phyloP scores from a whole-genome alignment of 2,113 vertebrate species.

The Tapirus terrestris region DNA sequence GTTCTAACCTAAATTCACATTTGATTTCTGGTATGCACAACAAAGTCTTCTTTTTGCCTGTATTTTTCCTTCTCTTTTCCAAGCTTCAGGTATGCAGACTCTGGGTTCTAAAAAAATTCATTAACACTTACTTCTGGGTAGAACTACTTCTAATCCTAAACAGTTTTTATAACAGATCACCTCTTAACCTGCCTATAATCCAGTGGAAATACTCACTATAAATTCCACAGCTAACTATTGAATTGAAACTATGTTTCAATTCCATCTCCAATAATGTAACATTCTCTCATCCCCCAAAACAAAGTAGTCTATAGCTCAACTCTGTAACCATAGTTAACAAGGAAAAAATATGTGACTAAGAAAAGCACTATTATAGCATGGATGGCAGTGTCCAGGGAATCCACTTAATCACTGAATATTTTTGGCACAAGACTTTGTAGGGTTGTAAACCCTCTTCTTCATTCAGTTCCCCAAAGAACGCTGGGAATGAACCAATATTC shows the following conservation, averaged over 20 bases:
- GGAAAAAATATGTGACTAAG: background rate
- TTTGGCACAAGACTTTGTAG: background rate
- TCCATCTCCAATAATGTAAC: background rate
- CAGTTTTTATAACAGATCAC: background rate
- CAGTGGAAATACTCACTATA: background rate
- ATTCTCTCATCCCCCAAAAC: background rate
- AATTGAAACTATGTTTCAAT: background rate
- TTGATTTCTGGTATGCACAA: background rate
- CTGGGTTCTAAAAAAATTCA: background rate
- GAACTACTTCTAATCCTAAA: background rate
- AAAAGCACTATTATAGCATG: background rate
- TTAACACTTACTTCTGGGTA: background rate
- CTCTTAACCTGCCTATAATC: background rate
- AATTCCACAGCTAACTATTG: background rate
- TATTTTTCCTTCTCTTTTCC: background rate
- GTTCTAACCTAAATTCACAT: background rate
- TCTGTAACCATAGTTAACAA: background rate
- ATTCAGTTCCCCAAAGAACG: background rate
- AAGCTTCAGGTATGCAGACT: background rate
- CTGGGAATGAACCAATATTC: conserved; percentile 3
- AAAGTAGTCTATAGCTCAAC: background rate
- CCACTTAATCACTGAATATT: background rate
- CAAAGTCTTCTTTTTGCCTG: background rate
- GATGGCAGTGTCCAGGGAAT: background rate
- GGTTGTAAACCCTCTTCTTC: background rate